Percentiles rank a stretch among this genome's conserved stretches.
phyloP scores from a whole-genome alignment of 2,797 vertebrate genomes.

The Mergus octosetaceus region DNA sequence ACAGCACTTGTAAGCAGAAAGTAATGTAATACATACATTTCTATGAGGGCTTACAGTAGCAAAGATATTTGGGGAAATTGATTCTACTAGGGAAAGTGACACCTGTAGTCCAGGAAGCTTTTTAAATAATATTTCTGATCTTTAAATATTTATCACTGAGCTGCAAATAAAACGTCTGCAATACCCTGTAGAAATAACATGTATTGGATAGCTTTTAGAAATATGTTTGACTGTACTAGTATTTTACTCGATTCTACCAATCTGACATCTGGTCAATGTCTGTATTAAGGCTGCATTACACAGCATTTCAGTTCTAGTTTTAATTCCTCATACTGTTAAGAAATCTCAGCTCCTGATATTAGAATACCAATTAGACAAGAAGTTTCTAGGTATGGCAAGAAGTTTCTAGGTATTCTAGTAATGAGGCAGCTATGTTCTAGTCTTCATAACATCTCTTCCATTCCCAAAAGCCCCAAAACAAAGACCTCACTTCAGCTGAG shows the following conservation, averaged over 20 bases:
- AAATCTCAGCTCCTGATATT: neutral
- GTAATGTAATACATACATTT: constrained; percentile 56
- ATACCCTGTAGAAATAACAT: neutral
- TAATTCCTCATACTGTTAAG: neutral
- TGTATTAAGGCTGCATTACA: neutral
- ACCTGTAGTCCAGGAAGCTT: constrained; percentile 42
- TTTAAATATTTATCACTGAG: constrained; percentile 51
- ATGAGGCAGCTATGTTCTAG: neutral
- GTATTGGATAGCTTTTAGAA: constrained; percentile 30
- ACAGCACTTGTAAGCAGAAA: constrained; percentile 34
- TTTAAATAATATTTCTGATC: constrained; percentile 64
- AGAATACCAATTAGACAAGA: neutral
- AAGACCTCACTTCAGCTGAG: neutral
- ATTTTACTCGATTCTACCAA: constrained; percentile 29
- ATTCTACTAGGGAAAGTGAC: constrained; percentile 66
- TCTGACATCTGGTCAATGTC: constrained; percentile 14
- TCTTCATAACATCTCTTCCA: neutral
- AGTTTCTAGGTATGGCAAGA: neutral
- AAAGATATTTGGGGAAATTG: constrained; percentile 9
- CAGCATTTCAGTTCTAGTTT: neutral
- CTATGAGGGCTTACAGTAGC: constrained; percentile 31
- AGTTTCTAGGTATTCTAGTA: neutral
- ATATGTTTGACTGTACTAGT: neutral
- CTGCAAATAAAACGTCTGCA: constrained; percentile 48
- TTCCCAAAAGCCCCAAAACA: neutral